Base-by-base conservation (phyloP, 2,888 invertebrate species). In the Cheilosia vulpina region DNA sequence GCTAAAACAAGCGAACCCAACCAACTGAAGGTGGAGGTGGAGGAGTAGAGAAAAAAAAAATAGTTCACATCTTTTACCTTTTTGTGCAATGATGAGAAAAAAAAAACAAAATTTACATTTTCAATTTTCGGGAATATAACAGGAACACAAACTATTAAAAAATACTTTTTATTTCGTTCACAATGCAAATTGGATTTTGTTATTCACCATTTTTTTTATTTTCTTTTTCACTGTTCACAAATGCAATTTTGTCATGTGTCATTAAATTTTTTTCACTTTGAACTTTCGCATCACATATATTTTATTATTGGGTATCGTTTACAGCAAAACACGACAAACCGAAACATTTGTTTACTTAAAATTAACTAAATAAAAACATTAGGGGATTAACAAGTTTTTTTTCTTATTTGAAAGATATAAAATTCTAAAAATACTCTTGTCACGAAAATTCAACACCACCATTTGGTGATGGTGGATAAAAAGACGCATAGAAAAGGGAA, bases 181-280 rank as follows among this genome's bases (percentile, higher is more conserved):
- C 50, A 75, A 50, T 69, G 69, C 79, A 79, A 50, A 21, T 68
- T 31, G 60, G 31, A 66, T 76, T 45, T 71, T 71, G 45, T 68
- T 72, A 45, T 72, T 79, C 63, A 66, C 43, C 55, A 83, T 73
- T 68, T 38, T 78, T 62, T 53, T 58, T 11, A 27, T 65, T 65
- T 62, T 53, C 45, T 60, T 19, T 43, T 58, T 52, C 73, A 63
- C 73, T 69, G 45, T 66, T 57, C 63, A 60, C 68, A 77, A 85
- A 81, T 81, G 85, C 85, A 85, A 81, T 58, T 72, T 71, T 85
- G 85, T 85, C 85, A 85, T 80, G 85, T 85, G 85, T 85, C 85
- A 85, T 76, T 71, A 52, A 71, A 69, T 60, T 60, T 75, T 73
- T 81, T 69, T 53, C 55, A 60, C 50, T 57, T 71, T 60, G 19